Conservation (phyloP, 1,140 invertebrate species). For the Charaxes varanes region DNA sequence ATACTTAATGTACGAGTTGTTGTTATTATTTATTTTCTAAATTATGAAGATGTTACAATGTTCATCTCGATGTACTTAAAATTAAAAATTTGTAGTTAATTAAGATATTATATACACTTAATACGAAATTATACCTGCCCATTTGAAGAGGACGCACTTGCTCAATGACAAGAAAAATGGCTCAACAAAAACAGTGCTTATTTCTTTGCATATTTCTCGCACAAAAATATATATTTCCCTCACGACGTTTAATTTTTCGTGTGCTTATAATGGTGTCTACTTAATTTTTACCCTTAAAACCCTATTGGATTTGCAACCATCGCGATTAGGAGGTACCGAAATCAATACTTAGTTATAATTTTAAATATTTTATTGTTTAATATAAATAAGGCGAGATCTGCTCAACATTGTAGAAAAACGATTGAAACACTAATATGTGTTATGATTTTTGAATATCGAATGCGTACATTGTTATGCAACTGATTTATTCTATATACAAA, state of each 20-base stretch:
- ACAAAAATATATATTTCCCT: conserved; percentile 22
- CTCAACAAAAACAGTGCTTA: conserved; percentile 44
- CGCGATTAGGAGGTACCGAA: too few relatives aligned
- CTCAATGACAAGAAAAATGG: conserved; percentile 51
- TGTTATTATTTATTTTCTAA: conserved; percentile 54
- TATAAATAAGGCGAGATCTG: too few relatives aligned
- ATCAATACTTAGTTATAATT: too few relatives aligned
- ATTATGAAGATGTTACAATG: conserved; percentile 35
- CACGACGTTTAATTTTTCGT: conserved; percentile 9
- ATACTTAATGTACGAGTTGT: conserved; percentile 68
- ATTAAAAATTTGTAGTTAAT: conserved; percentile 26
- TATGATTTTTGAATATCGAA: too few relatives aligned
- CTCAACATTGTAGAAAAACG: too few relatives aligned
- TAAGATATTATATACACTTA: conserved; percentile 20
- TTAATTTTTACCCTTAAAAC: conserved; percentile 15
- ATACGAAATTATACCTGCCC: conserved; percentile 16
- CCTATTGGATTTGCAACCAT: conserved; percentile 7
- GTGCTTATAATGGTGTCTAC: conserved; percentile 48
- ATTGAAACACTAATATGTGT: too few relatives aligned
- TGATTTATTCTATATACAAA: too few relatives aligned
- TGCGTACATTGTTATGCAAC: too few relatives aligned
- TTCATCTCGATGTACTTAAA: conserved; percentile 61
- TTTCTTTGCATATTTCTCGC: conserved; percentile 41
- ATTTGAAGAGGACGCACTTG: conserved; percentile 33
- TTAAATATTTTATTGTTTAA: too few relatives aligned